A percentile compares a stretch with the other conserved stretches of the same genome.
phyloP scores from a whole-genome alignment of 1,140 invertebrate species.

The Brachionus rotundiformis region DNA sequence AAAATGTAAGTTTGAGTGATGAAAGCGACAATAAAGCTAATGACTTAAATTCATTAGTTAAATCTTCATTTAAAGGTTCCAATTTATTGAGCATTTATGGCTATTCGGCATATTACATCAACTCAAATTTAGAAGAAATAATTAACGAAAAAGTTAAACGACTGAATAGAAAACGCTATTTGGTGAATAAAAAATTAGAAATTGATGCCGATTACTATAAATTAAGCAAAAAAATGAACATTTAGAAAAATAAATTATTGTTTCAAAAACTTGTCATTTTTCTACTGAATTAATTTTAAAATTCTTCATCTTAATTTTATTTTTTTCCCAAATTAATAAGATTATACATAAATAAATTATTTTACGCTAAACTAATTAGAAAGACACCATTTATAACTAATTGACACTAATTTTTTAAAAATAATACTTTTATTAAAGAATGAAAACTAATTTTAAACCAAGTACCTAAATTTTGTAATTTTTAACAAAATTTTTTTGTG shows the following conservation, averaged over 20 bases:
- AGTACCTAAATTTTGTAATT: too few relatives aligned
- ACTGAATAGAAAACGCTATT: constrained; percentile 18
- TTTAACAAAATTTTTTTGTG: too few relatives aligned
- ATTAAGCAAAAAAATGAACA: constrained; percentile 41
- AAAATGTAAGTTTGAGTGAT: neutral
- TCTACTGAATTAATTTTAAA: too few relatives aligned
- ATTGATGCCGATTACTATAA: constrained; percentile 44
- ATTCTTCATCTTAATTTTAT: too few relatives aligned
- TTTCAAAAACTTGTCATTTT: neutral
- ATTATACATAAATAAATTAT: too few relatives aligned
- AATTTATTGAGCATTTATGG: constrained; percentile 44
- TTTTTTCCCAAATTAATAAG: too few relatives aligned
- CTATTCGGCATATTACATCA: constrained; percentile 49
- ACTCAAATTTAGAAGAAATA: constrained; percentile 20
- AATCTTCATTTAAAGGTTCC: constrained; percentile 49
- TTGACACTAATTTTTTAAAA: too few relatives aligned
- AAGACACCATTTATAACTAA: too few relatives aligned
- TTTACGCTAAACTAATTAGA: too few relatives aligned
- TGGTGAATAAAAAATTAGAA: constrained; percentile 26
- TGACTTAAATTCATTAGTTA: constrained; percentile 13
- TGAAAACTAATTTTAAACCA: too few relatives aligned
- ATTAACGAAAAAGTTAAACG: constrained; percentile 49
- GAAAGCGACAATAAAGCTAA: neutral
- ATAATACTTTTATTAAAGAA: too few relatives aligned
- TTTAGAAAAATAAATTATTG: constrained; percentile 3